Percentiles rank a stretch among this genome's conserved stretches.
phyloP scores from a whole-genome alignment of 2,113 vertebrate species.

The Machaerirhynchus nigripectus region DNA sequence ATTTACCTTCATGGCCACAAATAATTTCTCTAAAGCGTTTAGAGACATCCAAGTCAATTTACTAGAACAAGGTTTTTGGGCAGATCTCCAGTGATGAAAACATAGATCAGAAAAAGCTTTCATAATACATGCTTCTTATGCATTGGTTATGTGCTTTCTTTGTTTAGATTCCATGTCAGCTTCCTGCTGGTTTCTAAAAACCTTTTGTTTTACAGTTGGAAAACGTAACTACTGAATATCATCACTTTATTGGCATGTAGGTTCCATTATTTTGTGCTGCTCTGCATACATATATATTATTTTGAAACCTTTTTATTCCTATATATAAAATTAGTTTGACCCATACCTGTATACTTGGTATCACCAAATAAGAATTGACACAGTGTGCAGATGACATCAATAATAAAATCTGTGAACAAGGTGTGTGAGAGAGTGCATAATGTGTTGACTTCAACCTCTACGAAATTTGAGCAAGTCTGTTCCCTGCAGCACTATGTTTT shows the following conservation, averaged over 20 bases:
- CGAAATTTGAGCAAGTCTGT: conserved; percentile 40
- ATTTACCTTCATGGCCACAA: not conserved
- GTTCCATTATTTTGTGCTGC: not conserved
- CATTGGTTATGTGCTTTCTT: not conserved
- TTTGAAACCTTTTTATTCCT: conserved; percentile 37
- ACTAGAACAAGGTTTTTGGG: not conserved
- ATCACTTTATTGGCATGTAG: not conserved
- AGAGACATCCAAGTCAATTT: not conserved
- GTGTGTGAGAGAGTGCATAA: conserved; percentile 20
- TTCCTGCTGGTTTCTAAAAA: not conserved
- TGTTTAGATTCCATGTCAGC: not conserved
- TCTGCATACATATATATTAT: not conserved
- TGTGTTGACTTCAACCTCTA: conserved; percentile 32
- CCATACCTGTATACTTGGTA: not conserved
- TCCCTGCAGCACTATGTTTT: conserved; percentile 48
- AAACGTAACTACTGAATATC: not conserved
- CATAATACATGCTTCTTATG: not conserved
- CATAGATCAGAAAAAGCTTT: not conserved
- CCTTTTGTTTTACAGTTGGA: not conserved
- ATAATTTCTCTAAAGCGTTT: not conserved
- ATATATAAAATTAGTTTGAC: conserved; percentile 31
- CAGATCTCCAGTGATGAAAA: not conserved
- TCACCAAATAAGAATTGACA: not conserved
- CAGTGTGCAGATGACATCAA: conserved; percentile 22
- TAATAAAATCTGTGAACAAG: conserved; percentile 46